Percentiles rank a stretch among this genome's conserved stretches.
phyloP scores from a whole-genome alignment of 2,113 vertebrate species.

The Herpetotheres cachinnans region DNA sequence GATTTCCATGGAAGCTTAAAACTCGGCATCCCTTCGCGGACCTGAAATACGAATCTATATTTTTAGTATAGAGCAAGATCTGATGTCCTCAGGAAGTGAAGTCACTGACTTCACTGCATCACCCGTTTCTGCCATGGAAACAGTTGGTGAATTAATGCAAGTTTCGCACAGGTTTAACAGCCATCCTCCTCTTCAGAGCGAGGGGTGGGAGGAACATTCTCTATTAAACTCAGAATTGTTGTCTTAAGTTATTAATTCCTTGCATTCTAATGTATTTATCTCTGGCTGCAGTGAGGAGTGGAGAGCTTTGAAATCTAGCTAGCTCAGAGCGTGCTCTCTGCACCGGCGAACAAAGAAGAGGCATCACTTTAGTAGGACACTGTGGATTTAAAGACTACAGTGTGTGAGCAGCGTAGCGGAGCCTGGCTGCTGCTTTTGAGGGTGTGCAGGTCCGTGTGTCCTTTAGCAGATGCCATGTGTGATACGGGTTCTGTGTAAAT shows the following conservation, averaged over 20 bases:
- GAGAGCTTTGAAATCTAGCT: constrained; percentile 44
- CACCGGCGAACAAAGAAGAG: background rate
- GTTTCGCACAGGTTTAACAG: constrained; percentile 59
- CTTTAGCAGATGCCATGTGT: background rate
- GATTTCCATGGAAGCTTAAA: background rate
- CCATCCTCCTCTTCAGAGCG: constrained; percentile 49
- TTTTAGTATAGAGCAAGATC: constrained; percentile 47
- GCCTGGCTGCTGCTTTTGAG: background rate
- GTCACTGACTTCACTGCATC: constrained; percentile 50
- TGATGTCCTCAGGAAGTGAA: constrained; percentile 65
- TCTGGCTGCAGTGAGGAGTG: constrained; percentile 24
- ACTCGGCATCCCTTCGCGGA: background rate
- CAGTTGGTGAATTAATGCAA: constrained; percentile 65
- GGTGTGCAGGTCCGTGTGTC: background rate
- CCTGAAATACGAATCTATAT: constrained; percentile 15
- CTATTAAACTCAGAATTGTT: constrained; percentile 59
- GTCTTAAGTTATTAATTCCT: constrained; percentile 59
- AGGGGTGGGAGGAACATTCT: constrained; percentile 55
- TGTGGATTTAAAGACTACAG: background rate
- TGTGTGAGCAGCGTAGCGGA: background rate
- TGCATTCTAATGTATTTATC: constrained; percentile 62
- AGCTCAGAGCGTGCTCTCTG: constrained; percentile 27
- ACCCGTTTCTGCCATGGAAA: constrained; percentile 61
- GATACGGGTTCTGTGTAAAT: background rate
- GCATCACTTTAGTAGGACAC: background rate